These are phyloP conservation scores for Crocidura indochinensis DNA, from an alignment of 2,797 vertebrate species.

Conservation along the genomic window DNA sequence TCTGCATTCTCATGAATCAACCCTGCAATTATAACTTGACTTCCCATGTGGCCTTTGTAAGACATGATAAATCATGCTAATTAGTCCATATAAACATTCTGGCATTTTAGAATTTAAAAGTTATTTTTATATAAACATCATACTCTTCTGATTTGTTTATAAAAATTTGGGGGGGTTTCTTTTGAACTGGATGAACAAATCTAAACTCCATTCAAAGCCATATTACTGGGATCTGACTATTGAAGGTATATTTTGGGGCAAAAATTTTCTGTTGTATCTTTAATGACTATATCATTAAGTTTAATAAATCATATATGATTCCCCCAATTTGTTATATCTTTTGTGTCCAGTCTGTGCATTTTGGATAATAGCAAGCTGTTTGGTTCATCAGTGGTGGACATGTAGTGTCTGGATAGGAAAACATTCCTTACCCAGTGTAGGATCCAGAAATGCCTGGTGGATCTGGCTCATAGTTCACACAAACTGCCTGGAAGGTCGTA, in stretches of 20 bases:
- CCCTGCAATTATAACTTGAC: not conserved
- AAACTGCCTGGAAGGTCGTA: too few species aligned
- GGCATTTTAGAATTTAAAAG: not conserved
- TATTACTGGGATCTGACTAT: not conserved
- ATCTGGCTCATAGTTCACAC: too few species aligned
- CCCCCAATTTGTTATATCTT: not conserved
- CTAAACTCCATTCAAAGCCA: not conserved
- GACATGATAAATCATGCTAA: not conserved
- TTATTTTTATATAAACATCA: slow-evolving; percentile 2
- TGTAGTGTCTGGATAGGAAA: not conserved
- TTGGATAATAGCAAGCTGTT: not conserved
- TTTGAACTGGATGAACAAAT: slow-evolving; percentile 1
- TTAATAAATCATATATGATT: not conserved
- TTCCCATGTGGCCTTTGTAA: not conserved
- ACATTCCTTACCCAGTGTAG: too few species aligned
- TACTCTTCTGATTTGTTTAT: not conserved
- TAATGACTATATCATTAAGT: slow-evolving; percentile 30
- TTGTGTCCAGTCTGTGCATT: not conserved
- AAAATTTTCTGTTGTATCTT: not conserved
- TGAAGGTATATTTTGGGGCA: not conserved
- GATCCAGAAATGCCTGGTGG: too few species aligned
- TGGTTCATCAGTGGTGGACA: not conserved
- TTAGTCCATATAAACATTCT: not conserved
- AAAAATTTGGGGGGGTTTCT: not conserved
- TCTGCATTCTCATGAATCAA: not conserved